Conservation (phyloP, 2,113 vertebrate genomes). For the Passer montanus region DNA sequence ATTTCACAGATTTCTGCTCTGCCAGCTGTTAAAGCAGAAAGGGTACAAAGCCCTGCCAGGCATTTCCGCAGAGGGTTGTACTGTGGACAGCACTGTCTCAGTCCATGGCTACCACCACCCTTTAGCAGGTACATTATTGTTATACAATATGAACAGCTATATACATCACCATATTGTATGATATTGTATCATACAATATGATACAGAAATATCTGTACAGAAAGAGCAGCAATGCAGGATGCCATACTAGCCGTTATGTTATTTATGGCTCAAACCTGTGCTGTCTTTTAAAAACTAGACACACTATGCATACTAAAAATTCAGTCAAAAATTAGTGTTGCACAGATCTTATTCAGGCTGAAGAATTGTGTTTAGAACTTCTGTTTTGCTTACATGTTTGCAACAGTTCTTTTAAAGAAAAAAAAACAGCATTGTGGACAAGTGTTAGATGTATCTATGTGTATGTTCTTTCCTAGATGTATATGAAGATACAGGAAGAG, state of each 20-base stretch:
- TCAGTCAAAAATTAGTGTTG: background rate
- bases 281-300: background rate
- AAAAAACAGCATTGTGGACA: background rate
- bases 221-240: background rate
- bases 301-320: background rate
- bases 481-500: background rate
- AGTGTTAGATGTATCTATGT: background rate
- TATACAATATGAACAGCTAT: background rate
- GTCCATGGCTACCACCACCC: background rate
- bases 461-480: slow-evolving; percentile 24
- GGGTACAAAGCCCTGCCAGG: background rate
- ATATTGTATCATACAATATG: background rate
- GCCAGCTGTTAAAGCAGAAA: background rate
- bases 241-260: background rate
- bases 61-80: background rate
- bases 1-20: background rate
- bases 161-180: background rate
- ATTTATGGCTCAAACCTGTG: background rate
- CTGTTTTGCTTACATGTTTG: background rate
- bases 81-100: background rate
- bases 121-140: background rate
- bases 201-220: background rate
- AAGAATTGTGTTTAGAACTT: background rate
- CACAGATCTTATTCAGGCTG: background rate
- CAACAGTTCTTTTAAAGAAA: background rate